phyloP scores from a whole-genome alignment of 2,113 vertebrate genomes.

The Jacana jacana region DNA sequence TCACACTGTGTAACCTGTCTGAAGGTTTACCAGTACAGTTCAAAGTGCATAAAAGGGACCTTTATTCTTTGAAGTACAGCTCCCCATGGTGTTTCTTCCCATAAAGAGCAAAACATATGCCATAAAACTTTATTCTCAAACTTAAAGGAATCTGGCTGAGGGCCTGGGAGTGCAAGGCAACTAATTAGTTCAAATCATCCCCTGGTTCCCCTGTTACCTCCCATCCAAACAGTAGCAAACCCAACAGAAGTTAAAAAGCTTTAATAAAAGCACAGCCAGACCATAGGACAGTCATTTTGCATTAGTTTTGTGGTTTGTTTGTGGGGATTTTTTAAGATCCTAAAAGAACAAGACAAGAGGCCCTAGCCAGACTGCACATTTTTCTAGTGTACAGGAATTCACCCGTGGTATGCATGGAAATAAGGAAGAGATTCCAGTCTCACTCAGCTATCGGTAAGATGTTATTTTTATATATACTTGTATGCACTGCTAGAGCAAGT shows the following conservation, averaged over 20 bases:
- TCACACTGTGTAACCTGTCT: not conserved
- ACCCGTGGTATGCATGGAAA: not conserved
- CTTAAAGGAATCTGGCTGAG: conserved; percentile 47
- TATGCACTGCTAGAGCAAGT: not conserved
- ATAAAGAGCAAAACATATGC: conserved; percentile 52
- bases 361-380: not conserved
- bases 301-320: not conserved
- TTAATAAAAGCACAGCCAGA: conserved; percentile 56
- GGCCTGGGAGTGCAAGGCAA: conserved; percentile 46
- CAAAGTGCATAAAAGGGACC: conserved; percentile 14
- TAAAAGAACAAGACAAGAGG: not conserved
- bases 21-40: conserved; percentile 19
- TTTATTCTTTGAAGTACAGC: conserved; percentile 27
- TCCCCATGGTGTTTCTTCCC: conserved; percentile 15
- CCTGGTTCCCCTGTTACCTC: not conserved
- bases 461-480: not conserved
- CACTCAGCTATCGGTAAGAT: not conserved
- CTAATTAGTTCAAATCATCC: conserved; percentile 62
- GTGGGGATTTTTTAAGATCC: not conserved
- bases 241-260: conserved; percentile 23
- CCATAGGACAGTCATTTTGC: conserved; percentile 22
- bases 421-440: not conserved
- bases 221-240: conserved; percentile 61
- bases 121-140: conserved; percentile 48
- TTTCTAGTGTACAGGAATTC: not conserved